Evolutionary conservation across 2,113 vertebrate species (phyloP).

Genomic region (Cepphus grylle): DNA sequence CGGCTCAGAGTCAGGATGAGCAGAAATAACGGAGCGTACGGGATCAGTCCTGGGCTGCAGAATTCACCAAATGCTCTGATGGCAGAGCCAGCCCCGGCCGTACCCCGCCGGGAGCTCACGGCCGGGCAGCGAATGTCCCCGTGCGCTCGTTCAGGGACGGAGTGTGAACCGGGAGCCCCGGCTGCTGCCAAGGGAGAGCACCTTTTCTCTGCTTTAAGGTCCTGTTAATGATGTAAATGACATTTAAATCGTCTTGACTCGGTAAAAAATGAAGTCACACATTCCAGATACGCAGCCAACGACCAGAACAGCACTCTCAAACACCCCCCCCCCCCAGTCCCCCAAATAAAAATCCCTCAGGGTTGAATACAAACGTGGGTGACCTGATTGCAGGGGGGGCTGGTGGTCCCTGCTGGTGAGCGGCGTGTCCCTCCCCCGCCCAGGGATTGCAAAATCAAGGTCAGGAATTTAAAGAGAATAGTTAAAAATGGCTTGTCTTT

Average conservation of each 20-base stretch:
- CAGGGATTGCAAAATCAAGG: neutral
- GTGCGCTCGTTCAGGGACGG: rapidly evolving
- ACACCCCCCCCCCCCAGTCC: too few species aligned
- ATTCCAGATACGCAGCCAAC: neutral
- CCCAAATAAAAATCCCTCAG: neutral
- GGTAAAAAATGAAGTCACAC: neutral
- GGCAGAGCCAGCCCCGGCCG: rapidly evolving
- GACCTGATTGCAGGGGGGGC: neutral
- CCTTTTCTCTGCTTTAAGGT: neutral
- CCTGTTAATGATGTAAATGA: constrained; percentile 32
- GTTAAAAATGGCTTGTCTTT: neutral
- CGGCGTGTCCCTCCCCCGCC: rapidly evolving
- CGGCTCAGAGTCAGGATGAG: neutral
- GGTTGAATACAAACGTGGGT: neutral
- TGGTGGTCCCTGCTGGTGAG: neutral
- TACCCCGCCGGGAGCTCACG: rapidly evolving
- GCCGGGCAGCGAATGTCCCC: rapidly evolving
- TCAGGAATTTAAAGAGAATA: neutral
- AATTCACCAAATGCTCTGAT: neutral
- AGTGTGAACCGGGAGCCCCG: neutral
- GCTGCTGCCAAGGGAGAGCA: neutral
- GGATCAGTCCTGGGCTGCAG: neutral
- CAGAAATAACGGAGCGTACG: neutral
- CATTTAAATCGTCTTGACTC: constrained; percentile 37
- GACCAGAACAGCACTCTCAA: neutral